Base-by-base conservation (phyloP, 64 coral and sea anemone species). In the Stichodactyla mertensii region DNA sequence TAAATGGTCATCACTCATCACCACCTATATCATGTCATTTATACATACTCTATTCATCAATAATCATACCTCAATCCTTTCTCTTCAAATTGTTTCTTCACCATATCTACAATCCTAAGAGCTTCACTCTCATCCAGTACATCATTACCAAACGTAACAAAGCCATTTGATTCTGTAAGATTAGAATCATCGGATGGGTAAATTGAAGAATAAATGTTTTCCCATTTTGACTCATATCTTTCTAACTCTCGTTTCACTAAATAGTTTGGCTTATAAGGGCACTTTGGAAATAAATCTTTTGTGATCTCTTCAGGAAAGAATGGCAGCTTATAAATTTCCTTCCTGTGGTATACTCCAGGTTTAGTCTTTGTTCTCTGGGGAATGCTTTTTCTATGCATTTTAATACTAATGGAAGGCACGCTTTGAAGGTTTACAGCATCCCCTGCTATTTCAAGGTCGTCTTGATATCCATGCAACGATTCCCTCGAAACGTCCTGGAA, bases 61-160 rank as follows among this genome's bases (percentile, higher is more conserved):
- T 53, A 4, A 54, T 20, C 78, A 54, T 81, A 81, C 78, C 78
- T 81, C 14, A 81, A 81, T 81, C 78, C 78, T 81, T 81, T 62
- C 8, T 64, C 27, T 13, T 62, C 2, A 8, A 85, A 85, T 24
- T 85, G 83, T 23, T 64, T 58, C 10, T 58, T 28, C 8, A 85
- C 27, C 60, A 85, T 58, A 55, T 60, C 56, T 26, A 85, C 83
- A 62, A 85, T 52, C 56, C 23, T 20, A 9, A 85, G 26, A 20
- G 83, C 83, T 36, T 64, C 27, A 61, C 18, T 60, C 14, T 85
- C 60, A 5, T 24, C 54, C 18, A 85, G 27, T 26, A 62, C 54
- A 15, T 85, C 83, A 85, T 85, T 85, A 19, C 83, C 83, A 85
- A 85, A 85, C 4, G 22, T 36, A 64, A 85, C 31, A 61, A 85